Evolutionary conservation across 2,113 vertebrate species (phyloP), one percentile per base, ranked within the genome.

Genomic region (Platichthys flesus): DNA sequence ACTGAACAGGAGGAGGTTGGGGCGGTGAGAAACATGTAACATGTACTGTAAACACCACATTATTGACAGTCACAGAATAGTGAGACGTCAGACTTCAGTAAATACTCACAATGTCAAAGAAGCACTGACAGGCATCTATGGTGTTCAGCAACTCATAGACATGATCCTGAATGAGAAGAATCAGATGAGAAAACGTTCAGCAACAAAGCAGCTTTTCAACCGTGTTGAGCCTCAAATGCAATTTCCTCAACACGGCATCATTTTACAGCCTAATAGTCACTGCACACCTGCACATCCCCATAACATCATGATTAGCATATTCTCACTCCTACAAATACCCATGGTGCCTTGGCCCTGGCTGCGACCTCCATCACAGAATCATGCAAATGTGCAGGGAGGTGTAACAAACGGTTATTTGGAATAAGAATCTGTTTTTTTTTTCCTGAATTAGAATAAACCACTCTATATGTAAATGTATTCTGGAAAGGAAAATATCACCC

Each of bases 131-230:
- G 87, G 96, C 96, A 8, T 98, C 97, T 0, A 98, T 96, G 78
- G 96, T 95, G 92, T 97, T 98, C 75, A 98, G 93, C 85, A 99
- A 82, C 91, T 98, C 97, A 62, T 97, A 98, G 10, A 97, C 97
- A 8, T 99, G 96, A 79, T 98, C 97, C 97, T 98, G 85, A 47
- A 60, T 59, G 21, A 82, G 60, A 20, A 69, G 31, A 45, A 56
- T 45, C 31, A 7, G 31, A 58, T 77, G 18, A 85, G 54, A 72
- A 76, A 76, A 42, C 13, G 51, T 24, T 51, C 13, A 31, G 18
- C 37, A 76, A 40, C 4, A 55, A 20, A 67, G 23, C 31, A 67
- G 61, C 31, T 45, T 66, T 60, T 14, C 42, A 65, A 58, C 55
- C 5, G 20, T 10, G 20, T 71, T 62, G 49, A 13, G 5, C 35